phyloP scores from a whole-genome alignment of 2,113 vertebrate species.

The Aviceda subcristata region DNA sequence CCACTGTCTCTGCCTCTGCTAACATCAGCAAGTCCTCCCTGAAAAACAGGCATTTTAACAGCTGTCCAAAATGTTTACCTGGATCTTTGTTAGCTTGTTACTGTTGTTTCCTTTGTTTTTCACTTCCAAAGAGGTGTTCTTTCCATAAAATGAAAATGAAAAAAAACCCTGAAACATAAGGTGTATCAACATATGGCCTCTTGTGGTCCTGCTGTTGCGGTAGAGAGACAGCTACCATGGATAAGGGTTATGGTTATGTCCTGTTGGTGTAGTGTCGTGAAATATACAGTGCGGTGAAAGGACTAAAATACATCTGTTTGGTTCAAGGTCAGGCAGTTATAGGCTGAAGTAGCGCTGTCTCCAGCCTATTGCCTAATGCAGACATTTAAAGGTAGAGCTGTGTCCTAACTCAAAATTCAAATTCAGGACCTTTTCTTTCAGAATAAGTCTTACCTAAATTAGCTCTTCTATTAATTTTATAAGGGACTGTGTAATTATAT shows the following conservation, averaged over 20 bases:
- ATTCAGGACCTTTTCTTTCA: not conserved
- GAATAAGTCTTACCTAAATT: not conserved
- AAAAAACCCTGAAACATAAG: not conserved
- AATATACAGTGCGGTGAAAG: not conserved
- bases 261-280: not conserved
- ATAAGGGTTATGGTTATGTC: not conserved
- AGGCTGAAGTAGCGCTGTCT: not conserved
- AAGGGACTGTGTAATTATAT: not conserved
- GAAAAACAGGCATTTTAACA: not conserved
- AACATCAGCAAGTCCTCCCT: not conserved
- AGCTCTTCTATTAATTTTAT: not conserved
- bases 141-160: not conserved
- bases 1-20: not conserved
- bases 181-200: fast-evolving
- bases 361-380: not conserved
- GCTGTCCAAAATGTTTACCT: not conserved
- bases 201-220: not conserved
- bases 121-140: not conserved
- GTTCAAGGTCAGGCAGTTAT: not conserved
- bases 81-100: not conserved
- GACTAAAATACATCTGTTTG: not conserved
- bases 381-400: not conserved
- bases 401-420: not conserved
- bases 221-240: not conserved
- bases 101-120: not conserved